These are phyloP conservation scores for Lobophora halterata DNA, from an alignment of 2,888 invertebrate genomes.

Conservation along the genomic window DNA sequence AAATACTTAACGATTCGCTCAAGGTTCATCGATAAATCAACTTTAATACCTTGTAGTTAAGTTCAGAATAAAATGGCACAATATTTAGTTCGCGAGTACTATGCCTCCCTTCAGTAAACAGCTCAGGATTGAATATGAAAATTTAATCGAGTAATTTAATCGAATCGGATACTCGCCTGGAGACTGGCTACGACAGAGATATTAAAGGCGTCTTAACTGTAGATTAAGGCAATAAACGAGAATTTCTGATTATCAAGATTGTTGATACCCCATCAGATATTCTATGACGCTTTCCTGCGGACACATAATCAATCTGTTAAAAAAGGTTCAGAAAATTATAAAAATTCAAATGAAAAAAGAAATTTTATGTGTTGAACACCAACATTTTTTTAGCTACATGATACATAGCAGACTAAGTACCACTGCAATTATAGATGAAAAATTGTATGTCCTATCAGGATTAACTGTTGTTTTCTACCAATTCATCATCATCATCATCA, in stretches of 20 bases:
- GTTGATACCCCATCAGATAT: too few species aligned
- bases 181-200: conserved; percentile 50
- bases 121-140: conserved; percentile 90
- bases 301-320: background rate
- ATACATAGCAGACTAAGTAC: too few species aligned
- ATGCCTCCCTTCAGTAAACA: conserved; percentile 82
- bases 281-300: conserved; percentile 2
- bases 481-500: too few species aligned
- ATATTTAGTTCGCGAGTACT: conserved; percentile 37
- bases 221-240: conserved; percentile 27
- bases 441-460: too few species aligned
- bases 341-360: too few species aligned
- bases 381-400: too few species aligned
- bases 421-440: too few species aligned
- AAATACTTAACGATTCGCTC: conserved; percentile 43
- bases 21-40: conserved; percentile 15
- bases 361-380: too few species aligned
- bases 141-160: conserved; percentile 88
- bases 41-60: conserved; percentile 25
- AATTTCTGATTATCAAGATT: conserved; percentile 15
- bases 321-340: too few species aligned
- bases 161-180: conserved; percentile 68
- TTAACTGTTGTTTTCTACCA: too few species aligned
- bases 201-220: conserved; percentile 45
- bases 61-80: conserved; percentile 28